Conservation (phyloP, 2,888 invertebrate species). For the Hydroisotoma schaefferi region DNA sequence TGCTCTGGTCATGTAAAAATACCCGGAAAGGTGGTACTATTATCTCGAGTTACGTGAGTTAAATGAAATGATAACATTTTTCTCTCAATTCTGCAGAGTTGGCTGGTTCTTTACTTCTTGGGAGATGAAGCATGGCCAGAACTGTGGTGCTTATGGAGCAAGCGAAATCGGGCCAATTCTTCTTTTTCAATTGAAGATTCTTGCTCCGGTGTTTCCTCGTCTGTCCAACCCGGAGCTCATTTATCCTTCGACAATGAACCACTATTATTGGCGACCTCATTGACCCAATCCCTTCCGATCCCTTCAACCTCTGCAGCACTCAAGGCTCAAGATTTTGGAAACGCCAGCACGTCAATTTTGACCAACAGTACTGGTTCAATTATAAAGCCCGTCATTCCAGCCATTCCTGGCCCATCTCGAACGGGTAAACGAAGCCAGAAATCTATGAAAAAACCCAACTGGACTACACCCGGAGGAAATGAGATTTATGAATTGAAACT, state of each 20-base stretch:
- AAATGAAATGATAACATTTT: slow-evolving; percentile 6
- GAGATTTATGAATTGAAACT: slow-evolving; percentile 55
- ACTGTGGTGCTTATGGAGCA: slow-evolving; percentile 40
- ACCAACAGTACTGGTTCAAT: background rate
- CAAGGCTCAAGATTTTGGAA: background rate
- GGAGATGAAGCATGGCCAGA: slow-evolving; percentile 47
- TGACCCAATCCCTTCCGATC: background rate
- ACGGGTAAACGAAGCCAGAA: slow-evolving; percentile 6
- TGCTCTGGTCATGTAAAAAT: no score
- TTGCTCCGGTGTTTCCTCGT: slow-evolving; percentile 35
- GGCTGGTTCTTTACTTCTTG: slow-evolving; percentile 48
- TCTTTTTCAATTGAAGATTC: slow-evolving; percentile 39
- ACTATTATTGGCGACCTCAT: slow-evolving; percentile 19
- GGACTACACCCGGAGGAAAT: slow-evolving; percentile 49
- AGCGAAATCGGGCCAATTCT: slow-evolving; percentile 29
- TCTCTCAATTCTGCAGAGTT: slow-evolving; percentile 35
- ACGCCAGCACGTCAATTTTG: background rate
- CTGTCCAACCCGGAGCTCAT: slow-evolving; percentile 43
- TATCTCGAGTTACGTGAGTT: slow-evolving; percentile 9
- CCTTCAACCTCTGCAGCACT: slow-evolving; percentile 22
- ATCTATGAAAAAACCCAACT: slow-evolving; percentile 33
- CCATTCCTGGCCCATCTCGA: slow-evolving; percentile 7
- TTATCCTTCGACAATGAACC: slow-evolving; percentile 46
- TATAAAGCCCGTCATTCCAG: background rate
- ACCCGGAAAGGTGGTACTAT: no score